phyloP scores from a whole-genome alignment of 2,888 invertebrate species.

The Rutpela maculata region DNA sequence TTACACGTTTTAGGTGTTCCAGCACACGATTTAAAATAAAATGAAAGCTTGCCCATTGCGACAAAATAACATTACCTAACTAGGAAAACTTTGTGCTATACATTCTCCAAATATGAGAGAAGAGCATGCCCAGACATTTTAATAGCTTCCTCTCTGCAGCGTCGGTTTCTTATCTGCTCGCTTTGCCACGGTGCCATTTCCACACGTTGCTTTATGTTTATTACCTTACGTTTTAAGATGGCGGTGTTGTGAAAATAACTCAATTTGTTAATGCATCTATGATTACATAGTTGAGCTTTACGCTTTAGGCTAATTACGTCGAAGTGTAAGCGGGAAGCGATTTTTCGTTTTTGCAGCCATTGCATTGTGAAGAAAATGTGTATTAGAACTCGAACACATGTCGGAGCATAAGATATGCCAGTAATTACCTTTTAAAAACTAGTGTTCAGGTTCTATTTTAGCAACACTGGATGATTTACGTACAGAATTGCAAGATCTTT shows the following conservation, averaged over 20 bases:
- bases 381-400: not conserved
- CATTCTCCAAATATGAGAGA: slow-evolving; percentile 7
- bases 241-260: slow-evolving; percentile 38
- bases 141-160: not conserved
- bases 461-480: not conserved
- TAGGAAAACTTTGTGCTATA: not conserved
- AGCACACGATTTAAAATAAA: not conserved
- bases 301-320: slow-evolving; percentile 34
- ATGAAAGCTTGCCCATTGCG: not conserved
- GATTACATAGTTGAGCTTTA: slow-evolving; percentile 27
- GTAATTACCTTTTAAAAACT: slow-evolving; percentile 14
- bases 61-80: not conserved
- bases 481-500: not conserved
- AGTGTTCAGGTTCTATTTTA: slow-evolving; percentile 6
- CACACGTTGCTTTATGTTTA: slow-evolving; percentile 1
- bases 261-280: slow-evolving; percentile 43
- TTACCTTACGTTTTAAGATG: slow-evolving; percentile 17
- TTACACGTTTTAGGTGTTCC: not conserved
- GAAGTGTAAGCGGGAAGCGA: not conserved
- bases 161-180: not conserved
- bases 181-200: not conserved
- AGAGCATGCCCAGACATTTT: not conserved
- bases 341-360: not conserved
- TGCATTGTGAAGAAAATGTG: not conserved
- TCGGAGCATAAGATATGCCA: not conserved